phyloP scores from a whole-genome alignment of 2,888 invertebrate species.

The Diploptera punctata region DNA sequence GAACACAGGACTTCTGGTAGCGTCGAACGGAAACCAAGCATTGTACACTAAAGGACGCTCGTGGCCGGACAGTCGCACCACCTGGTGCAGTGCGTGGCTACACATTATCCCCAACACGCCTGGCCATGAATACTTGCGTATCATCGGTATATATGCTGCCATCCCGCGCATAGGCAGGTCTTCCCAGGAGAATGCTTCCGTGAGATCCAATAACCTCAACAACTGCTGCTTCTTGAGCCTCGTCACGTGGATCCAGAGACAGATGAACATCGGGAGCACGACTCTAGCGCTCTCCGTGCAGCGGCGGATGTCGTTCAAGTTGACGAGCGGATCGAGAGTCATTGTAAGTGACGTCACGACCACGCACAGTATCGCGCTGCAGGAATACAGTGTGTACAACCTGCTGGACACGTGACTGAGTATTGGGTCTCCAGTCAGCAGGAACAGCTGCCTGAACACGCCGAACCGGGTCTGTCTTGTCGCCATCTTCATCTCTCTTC shows the following conservation, averaged over 20 bases:
- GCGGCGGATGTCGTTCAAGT: background rate
- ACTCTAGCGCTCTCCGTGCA: background rate
- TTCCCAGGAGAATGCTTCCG: background rate
- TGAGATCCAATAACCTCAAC: background rate
- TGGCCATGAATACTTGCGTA: background rate
- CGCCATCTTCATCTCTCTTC: too few relatives aligned
- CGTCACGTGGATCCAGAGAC: background rate
- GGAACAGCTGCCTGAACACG: background rate
- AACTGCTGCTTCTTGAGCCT: background rate
- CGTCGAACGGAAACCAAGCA: background rate
- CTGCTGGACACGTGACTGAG: background rate
- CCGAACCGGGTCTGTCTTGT: background rate
- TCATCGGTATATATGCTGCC: background rate
- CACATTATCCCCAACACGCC: background rate
- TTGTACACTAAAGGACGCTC: background rate
- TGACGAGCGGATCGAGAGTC: background rate
- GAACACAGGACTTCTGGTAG: background rate
- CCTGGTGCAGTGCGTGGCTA: background rate
- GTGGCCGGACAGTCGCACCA: background rate
- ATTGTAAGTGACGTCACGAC: background rate
- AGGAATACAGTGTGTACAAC: background rate
- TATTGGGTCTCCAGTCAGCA: background rate
- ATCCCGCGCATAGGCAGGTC: background rate
- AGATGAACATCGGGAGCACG: background rate
- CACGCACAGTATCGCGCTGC: background rate